Percentiles rank a stretch among this genome's conserved stretches.
These are phyloP conservation scores for Drosophila neutralis DNA, from an alignment of 2,888 invertebrate species.

Conservation along the genomic window DNA sequence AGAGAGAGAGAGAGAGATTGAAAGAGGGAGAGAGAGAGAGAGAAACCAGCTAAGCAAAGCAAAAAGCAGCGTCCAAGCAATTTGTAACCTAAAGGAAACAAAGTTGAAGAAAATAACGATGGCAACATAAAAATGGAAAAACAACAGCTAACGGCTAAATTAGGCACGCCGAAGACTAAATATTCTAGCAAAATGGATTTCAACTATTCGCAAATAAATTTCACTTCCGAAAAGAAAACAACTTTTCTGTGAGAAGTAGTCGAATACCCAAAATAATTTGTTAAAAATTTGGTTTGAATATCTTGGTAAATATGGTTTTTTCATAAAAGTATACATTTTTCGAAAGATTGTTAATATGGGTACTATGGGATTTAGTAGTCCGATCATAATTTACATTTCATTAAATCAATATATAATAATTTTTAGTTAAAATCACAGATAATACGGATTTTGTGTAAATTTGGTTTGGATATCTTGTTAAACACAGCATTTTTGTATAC, in stretches of 20 bases:
- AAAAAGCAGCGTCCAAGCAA: constrained; percentile 57
- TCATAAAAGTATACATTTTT: neutral
- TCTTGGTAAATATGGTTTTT: neutral
- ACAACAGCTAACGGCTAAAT: neutral
- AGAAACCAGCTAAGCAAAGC: constrained; percentile 51
- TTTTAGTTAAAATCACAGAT: neutral
- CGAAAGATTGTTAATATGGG: neutral
- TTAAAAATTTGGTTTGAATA: neutral
- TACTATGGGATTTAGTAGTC: neutral
- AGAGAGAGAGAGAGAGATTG: constrained; percentile 12
- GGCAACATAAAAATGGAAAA: constrained; percentile 23
- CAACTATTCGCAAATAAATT: neutral
- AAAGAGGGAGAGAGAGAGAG: constrained; percentile 15
- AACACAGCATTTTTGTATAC: neutral
- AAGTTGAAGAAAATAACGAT: constrained; percentile 68
- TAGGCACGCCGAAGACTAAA: neutral
- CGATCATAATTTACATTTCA: neutral
- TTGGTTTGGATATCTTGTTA: neutral
- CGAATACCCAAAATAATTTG: no score
- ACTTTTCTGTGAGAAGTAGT: rapidly evolving
- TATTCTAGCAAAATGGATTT: neutral
- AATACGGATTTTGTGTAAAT: neutral
- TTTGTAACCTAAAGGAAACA: constrained; percentile 76
- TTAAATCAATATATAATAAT: neutral
- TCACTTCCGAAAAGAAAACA: no score